These are phyloP conservation scores for Callochromis pleurospilus DNA, from an alignment of 2,113 vertebrate species.

Conservation along the genomic window DNA sequence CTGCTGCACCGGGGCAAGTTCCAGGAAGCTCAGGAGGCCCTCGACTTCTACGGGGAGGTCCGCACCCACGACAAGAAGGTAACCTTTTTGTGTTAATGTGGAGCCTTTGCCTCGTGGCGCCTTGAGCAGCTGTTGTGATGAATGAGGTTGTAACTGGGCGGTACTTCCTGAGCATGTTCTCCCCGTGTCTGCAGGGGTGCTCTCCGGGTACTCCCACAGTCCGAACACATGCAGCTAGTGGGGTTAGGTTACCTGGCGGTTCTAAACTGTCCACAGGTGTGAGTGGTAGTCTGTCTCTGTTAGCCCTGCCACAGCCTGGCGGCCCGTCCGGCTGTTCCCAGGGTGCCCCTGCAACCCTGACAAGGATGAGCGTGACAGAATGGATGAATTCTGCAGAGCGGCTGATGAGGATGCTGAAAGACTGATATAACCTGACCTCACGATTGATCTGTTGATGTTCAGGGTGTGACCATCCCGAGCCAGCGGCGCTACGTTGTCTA, in stretches of 20 bases:
- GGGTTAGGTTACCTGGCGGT: neutral
- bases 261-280: neutral
- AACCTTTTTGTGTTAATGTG: neutral
- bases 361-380: neutral
- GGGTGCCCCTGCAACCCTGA: neutral
- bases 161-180: neutral
- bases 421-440: neutral
- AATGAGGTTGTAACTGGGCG: neutral
- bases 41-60: constrained; percentile 97
- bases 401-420: neutral
- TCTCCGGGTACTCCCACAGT: neutral
- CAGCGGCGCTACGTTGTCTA: constrained; percentile 95
- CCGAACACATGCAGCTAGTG: neutral
- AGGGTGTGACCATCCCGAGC: constrained; percentile 98
- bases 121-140: neutral
- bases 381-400: neutral
- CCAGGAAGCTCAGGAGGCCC: constrained; percentile 90
- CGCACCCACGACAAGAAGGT: constrained; percentile 98
- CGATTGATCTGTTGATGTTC: neutral
- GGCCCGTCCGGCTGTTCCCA: neutral
- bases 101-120: neutral
- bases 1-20: constrained; percentile 95
- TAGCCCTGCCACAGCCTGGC: neutral
- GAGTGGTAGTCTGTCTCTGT: neutral
- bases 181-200: neutral